Conservation (phyloP, 2,797 vertebrate genomes). For the Lemur catta region DNA sequence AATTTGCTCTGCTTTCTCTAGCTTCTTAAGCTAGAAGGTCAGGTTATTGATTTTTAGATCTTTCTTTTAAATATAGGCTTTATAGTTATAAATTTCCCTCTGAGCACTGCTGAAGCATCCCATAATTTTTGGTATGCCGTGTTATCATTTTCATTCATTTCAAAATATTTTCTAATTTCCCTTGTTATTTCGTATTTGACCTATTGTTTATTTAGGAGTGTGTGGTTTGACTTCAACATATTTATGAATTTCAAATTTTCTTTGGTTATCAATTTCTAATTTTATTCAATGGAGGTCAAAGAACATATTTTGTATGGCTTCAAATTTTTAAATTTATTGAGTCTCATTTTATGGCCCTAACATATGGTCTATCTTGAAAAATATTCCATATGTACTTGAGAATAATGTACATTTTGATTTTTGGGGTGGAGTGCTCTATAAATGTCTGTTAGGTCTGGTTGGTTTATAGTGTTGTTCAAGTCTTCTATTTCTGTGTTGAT, state of each 20-base stretch:
- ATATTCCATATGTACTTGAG: neutral
- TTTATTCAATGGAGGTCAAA: neutral
- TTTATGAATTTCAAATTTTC: constrained; percentile 8
- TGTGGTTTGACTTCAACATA: neutral
- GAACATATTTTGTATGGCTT: neutral
- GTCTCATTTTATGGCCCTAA: neutral
- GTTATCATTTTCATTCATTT: neutral
- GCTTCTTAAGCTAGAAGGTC: neutral
- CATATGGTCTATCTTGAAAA: neutral
- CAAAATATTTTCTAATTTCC: constrained; percentile 17
- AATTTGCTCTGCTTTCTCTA: neutral
- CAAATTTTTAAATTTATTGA: neutral
- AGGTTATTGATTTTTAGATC: neutral
- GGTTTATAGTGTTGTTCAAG: neutral
- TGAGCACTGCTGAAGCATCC: neutral
- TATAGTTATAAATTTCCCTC: neutral
- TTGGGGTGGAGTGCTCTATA: neutral
- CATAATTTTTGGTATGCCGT: neutral
- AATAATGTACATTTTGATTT: neutral
- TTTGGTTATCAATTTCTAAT: neutral
- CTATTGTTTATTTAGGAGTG: neutral
- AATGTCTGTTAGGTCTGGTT: neutral
- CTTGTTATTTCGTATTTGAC: neutral
- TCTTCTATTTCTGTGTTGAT: neutral
- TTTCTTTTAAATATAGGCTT: neutral